Evolutionary conservation across 2,888 invertebrate genomes (phyloP).

Genomic region (Patella caerulea): DNA sequence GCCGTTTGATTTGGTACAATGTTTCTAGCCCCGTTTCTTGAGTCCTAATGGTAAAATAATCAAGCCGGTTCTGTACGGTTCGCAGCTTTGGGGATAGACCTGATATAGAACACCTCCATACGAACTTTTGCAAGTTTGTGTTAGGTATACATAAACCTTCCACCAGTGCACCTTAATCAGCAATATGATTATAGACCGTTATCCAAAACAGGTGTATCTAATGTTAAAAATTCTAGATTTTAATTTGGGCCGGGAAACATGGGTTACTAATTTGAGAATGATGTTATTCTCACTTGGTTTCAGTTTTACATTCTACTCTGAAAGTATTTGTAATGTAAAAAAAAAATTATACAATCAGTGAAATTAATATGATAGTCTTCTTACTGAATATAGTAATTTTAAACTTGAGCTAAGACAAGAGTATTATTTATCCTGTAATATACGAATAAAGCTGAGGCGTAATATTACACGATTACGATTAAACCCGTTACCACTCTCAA

Average conservation of each 20-base stretch:
- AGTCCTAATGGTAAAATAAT: no score
- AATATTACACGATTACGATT: not conserved
- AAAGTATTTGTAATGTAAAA: not conserved
- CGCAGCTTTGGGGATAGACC: not conserved
- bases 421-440: not conserved
- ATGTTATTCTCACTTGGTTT: not conserved
- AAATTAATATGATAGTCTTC: not conserved
- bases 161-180: not conserved
- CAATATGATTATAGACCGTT: not conserved
- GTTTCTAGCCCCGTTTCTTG: no score
- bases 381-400: not conserved
- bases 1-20: no score
- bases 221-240: not conserved
- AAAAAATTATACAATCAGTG: not conserved
- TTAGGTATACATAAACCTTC: not conserved
- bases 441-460: not conserved
- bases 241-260: not conserved
- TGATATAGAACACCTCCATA: not conserved
- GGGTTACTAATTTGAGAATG: not conserved
- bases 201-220: not conserved
- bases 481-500: not conserved
- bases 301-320: not conserved
- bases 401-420: not conserved
- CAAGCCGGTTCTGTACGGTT: not conserved
- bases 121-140: not conserved